These are phyloP conservation scores for Diabrotica virgifera DNA, from an alignment of 1,140 invertebrate species.

Conservation along the genomic window DNA sequence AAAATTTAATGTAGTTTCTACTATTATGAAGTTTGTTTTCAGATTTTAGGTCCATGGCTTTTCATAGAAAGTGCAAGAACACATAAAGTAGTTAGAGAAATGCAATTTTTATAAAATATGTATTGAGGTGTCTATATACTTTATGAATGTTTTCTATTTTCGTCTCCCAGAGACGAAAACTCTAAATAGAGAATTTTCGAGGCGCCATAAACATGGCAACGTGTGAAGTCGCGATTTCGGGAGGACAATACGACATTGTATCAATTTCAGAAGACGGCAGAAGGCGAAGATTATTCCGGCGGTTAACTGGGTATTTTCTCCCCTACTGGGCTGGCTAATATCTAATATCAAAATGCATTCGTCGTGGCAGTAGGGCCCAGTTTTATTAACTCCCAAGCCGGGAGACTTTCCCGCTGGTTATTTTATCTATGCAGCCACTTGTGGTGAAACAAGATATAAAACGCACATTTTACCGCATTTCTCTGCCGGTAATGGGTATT, in stretches of 20 bases:
- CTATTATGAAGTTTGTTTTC: no score
- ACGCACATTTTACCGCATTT: background rate
- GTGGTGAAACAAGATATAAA: conserved; percentile 3
- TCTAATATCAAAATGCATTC: conserved; percentile 37
- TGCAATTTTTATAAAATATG: no score
- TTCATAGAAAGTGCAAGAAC: no score
- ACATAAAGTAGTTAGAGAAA: no score
- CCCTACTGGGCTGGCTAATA: conserved; percentile 26
- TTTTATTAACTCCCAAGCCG: conserved; percentile 8
- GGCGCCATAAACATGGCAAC: conserved; percentile 3
- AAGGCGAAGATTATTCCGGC: conserved; percentile 6
- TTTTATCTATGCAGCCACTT: conserved; percentile 12
- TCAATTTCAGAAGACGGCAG: conserved; percentile 3
- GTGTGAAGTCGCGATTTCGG: conserved; percentile 12
- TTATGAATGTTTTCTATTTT: no score
- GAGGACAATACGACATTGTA: conserved; percentile 19
- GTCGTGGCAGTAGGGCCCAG: conserved; percentile 26
- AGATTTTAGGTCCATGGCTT: no score
- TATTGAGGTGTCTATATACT: no score
- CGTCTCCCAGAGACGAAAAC: no score
- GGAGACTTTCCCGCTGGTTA: background rate
- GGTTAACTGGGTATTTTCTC: conserved; percentile 17
- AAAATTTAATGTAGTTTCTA: no score
- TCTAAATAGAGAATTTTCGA: no score
- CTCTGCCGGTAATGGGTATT: background rate